phyloP scores from a whole-genome alignment of 2,888 invertebrate genomes.

The Lepidocyrtoides sp. region DNA sequence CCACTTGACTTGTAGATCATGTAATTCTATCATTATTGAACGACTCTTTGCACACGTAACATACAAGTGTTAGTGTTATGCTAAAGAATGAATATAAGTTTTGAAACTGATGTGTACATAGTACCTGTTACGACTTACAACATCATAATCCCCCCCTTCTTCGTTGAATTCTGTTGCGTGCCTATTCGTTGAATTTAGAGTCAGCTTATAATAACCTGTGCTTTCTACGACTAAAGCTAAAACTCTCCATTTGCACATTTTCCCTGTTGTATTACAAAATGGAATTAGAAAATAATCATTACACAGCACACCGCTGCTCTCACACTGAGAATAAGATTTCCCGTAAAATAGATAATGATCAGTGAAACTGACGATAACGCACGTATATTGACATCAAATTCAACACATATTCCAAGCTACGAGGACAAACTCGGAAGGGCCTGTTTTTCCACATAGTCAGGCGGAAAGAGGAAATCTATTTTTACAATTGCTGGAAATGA shows the following conservation, averaged over 20 bases:
- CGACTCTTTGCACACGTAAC: not conserved
- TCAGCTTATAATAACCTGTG: not conserved
- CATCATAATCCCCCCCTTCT: not conserved
- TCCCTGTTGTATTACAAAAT: not conserved
- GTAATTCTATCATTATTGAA: slow-evolving; percentile 34
- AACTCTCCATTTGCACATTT: too few species aligned
- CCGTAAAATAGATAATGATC: slow-evolving; percentile 15
- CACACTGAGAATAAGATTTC: not conserved
- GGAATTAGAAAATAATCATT: not conserved
- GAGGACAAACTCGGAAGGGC: not conserved
- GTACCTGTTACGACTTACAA: not conserved
- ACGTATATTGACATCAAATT: slow-evolving; percentile 41
- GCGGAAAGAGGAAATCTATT: not conserved
- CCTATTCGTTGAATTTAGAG: not conserved
- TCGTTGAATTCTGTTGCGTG: not conserved
- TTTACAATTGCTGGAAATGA: not conserved
- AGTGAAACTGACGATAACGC: slow-evolving; percentile 11
- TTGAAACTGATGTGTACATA: not conserved
- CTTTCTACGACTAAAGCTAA: too few species aligned
- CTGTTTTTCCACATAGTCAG: not conserved
- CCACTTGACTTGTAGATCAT: slow-evolving; percentile 47
- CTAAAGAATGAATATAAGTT: not conserved
- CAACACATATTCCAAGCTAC: not conserved
- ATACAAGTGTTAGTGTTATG: not conserved
- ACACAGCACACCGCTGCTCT: not conserved